Base-by-base conservation (phyloP, 2,888 invertebrate genomes). In the Anthrax anthrax region DNA sequence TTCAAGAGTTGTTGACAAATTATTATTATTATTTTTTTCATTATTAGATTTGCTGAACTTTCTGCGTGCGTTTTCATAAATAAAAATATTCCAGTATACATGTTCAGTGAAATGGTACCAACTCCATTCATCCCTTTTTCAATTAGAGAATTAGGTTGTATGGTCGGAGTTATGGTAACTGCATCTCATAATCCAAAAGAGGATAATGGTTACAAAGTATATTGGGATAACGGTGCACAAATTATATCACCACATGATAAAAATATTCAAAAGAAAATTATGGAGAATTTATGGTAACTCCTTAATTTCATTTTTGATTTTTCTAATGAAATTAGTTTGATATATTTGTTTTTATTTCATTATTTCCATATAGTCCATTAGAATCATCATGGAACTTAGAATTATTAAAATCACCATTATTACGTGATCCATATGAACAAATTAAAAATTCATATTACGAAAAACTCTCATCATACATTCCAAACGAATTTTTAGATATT, bases 191-290 rank as follows among this genome's bases (percentile, higher is more conserved):
- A 95, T 69, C 95, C 94, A 0, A 91, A 89, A 62, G 81, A 91
- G 27, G 94, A 96, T 61, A 95, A 95, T 62, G 95, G 95, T 2
- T 99, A 96, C 62, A 98, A 98, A 72, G 95, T 95, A 8, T 98
- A 96, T 65, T 95, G 92, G 83, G 72, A 76, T 10, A 97, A 96
- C 67, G 92, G 95, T 1, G 84, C 91, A 9, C 98, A 97, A 77
- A 95, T 98, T 51, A 83, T 92, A 50, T 67, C 87, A 0, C 98
- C 98, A 0, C 85, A 86, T 53, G 98, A 99, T 63, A 80, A 81
- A 57, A 77, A 78, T 39, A 92, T 99, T 50, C 80, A 95, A 55
- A 71, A 78, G 1, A 72, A 75, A 42, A 95, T 97, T 54, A 60
- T 79, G 46, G 72, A 78, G 19, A 84, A 86, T 65, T 73, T 92